Evolutionary conservation across 2,888 invertebrate genomes (phyloP), one percentile per base, ranked within the genome.

Genomic region (Acronicta leporina): DNA sequence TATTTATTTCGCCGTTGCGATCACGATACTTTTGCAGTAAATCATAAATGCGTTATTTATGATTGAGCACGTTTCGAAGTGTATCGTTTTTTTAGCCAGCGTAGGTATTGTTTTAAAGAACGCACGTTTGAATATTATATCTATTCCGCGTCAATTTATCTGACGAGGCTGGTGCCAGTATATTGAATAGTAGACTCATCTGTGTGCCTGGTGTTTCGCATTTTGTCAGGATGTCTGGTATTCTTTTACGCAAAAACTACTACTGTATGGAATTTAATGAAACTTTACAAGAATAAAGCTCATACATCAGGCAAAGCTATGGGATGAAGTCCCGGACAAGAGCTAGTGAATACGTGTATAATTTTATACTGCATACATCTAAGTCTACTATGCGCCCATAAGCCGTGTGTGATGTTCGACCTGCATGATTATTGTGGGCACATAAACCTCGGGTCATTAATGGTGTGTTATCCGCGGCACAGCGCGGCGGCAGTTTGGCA

Each of bases 401-500:
- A 40, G 11, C 44, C 15, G 8, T 11, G 5, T n/a, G 53, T 57
- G 53, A 65, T 74, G 40, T 52, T 59, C 60, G 61, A 65, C 65
- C 57, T 47, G 27, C 27, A 54, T 52, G 73, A 73, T 70, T 47
- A 77, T 77, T 76, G 68, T 50, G 50, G 58, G 11, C 48, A 63
- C 77, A 77, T 77, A 79, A 77, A 77, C 77, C 51, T 74, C 40
- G 59, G 20, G 38, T 62, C 67, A 60, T 63, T 77, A 77, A 73
- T 69, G 59, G 64, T 41, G 60, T 62, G 64, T 44, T 59, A 56
- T 59, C 63, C 56, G 49, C 59, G 47, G 61, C 15, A 13, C 25
- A 7, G 54, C 48, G 40, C 55, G 67, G 57, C 68, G 66, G 68
- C 62, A 62, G 77, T 77, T 82, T 82, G 82, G 84, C 84, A 78